These are phyloP conservation scores for Crambe crambe DNA, from an alignment of 37 sponge, comb jelly and placozoan species.

Conservation along the genomic window DNA sequence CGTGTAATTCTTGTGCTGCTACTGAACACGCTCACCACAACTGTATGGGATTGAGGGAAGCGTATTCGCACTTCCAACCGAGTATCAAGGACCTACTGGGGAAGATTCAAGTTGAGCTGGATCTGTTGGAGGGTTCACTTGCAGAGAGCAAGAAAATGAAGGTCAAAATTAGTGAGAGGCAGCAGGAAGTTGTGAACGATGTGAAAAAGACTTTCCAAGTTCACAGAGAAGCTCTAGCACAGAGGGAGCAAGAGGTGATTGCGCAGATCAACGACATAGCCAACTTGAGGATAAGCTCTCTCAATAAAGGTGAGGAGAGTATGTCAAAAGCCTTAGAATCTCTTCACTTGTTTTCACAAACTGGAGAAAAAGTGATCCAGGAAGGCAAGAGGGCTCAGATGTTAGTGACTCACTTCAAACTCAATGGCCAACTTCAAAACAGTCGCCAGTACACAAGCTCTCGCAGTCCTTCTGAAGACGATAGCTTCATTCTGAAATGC, in stretches of 20 bases:
- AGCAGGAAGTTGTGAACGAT: conserved; percentile 29
- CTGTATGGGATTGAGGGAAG: conserved; percentile 19
- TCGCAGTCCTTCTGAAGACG: conserved; percentile 58
- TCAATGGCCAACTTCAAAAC: conserved; percentile 38
- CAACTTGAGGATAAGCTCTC: conserved; percentile 45
- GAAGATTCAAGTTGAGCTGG: conserved; percentile 31
- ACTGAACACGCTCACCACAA: conserved; percentile 57
- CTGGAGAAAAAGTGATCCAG: conserved; percentile 38
- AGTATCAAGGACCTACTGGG: conserved; percentile 14
- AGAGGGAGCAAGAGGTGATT: conserved; percentile 54
- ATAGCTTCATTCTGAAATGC: conserved; percentile 58
- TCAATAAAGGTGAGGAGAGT: conserved; percentile 41
- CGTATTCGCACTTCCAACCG: conserved; percentile 10
- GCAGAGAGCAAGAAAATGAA: conserved; percentile 37
- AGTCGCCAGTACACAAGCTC: conserved; percentile 2
- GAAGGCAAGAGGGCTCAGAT: conserved; percentile 26
- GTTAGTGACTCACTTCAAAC: conserved; percentile 28
- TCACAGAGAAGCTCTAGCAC: conserved; percentile 36
- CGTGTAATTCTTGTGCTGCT: conserved; percentile 44
- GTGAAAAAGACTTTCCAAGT: conserved; percentile 44
- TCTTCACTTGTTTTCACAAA: background rate
- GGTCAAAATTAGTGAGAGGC: conserved; percentile 16
- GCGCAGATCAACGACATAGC: conserved; percentile 66
- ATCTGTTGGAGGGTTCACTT: conserved; percentile 18
- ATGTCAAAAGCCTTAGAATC: conserved; percentile 23